Percentiles rank a stretch among this genome's conserved stretches.
phyloP scores from a whole-genome alignment of 2,888 invertebrate species.

The Caenorhabditis japonica region DNA sequence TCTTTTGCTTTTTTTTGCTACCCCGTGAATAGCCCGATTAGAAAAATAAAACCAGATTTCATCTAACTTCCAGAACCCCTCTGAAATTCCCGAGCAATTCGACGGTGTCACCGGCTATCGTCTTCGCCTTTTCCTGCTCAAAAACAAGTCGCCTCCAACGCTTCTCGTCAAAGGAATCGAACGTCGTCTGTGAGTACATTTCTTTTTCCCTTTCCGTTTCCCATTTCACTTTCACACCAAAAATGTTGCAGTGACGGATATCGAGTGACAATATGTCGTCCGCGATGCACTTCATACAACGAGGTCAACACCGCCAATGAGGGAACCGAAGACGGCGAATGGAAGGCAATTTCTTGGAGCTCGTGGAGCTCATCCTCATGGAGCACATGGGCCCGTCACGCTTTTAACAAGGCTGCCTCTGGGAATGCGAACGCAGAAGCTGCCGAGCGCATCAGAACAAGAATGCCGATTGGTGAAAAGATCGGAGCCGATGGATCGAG shows the following conservation, averaged over 20 bases:
- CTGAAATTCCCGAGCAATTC: slow-evolving; percentile 75
- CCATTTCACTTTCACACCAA: background rate
- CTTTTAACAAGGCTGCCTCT: slow-evolving; percentile 56
- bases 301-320: slow-evolving; percentile 35
- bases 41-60: too few species aligned
- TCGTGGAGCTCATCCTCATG: slow-evolving; percentile 60
- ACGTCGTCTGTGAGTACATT: slow-evolving; percentile 67
- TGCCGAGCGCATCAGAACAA: slow-evolving; percentile 26
- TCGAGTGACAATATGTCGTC: slow-evolving; percentile 76
- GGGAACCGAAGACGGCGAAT: slow-evolving; percentile 41
- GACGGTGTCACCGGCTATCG: slow-evolving; percentile 74
- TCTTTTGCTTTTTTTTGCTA: too few species aligned
- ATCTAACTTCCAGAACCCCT: slow-evolving; percentile 65
- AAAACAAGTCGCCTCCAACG: slow-evolving; percentile 76
- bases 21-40: too few species aligned
- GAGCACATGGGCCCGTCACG: slow-evolving; percentile 67
- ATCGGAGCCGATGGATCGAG: background rate
- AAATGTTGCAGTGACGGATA: slow-evolving; percentile 73
- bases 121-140: slow-evolving; percentile 73
- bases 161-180: slow-evolving; percentile 76
- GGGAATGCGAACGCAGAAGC: slow-evolving; percentile 20
- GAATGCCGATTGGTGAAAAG: slow-evolving; percentile 41
- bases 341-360: slow-evolving; percentile 66
- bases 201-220: slow-evolving; percentile 11
- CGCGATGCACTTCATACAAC: slow-evolving; percentile 67